These are phyloP conservation scores for Brenthis hecate DNA, from an alignment of 2,888 invertebrate genomes.

Conservation along the genomic window DNA sequence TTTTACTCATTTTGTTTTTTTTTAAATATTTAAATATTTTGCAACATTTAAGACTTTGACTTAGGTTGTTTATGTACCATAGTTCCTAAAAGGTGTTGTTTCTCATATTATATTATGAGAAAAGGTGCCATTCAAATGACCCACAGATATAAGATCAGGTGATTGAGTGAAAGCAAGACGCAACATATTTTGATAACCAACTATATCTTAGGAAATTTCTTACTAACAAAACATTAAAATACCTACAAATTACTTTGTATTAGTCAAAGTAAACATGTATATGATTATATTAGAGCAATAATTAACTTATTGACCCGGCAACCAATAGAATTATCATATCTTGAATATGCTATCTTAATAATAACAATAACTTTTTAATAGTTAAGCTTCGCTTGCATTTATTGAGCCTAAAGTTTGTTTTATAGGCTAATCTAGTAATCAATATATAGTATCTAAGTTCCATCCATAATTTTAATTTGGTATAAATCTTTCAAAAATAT, in stretches of 20 bases:
- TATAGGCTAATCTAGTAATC: background rate
- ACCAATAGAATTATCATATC: constrained; percentile 55
- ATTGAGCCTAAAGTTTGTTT: background rate
- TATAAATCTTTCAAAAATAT: too few relatives aligned
- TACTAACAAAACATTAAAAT: constrained; percentile 5
- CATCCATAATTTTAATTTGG: too few relatives aligned
- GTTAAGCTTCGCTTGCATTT: background rate
- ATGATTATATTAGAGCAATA: constrained; percentile 49
- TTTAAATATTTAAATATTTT: too few relatives aligned
- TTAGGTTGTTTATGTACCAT: constrained; percentile 1
- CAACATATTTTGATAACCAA: constrained; percentile 9
- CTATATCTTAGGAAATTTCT: constrained; percentile 18
- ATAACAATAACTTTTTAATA: constrained; percentile 30
- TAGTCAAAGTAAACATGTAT: constrained; percentile 28
- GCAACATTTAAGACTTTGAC: background rate
- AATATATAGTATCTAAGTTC: too few relatives aligned
- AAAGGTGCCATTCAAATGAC: constrained; percentile 1
- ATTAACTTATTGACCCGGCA: constrained; percentile 71
- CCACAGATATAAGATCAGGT: constrained; percentile 14
- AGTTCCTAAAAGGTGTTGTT: background rate
- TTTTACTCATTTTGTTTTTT: too few relatives aligned
- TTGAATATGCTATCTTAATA: constrained; percentile 52
- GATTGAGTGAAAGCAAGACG: constrained; percentile 1
- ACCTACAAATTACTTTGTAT: constrained; percentile 30
- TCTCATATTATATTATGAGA: background rate